phyloP scores from a whole-genome alignment of 2,888 invertebrate genomes.

The Autographa pulchrina region DNA sequence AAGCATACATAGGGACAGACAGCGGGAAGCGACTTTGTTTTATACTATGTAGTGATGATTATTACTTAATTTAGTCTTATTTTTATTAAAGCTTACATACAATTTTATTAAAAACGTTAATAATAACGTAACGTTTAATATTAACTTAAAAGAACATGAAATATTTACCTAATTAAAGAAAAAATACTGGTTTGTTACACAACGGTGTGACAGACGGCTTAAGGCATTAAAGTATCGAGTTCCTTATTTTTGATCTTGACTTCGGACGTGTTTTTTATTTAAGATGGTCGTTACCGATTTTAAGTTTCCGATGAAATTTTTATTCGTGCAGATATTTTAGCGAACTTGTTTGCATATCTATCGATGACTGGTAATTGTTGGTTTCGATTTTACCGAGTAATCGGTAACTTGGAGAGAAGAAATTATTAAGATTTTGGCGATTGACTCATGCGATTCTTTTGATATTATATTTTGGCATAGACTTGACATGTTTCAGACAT shows the following conservation, averaged over 20 bases:
- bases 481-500: no score
- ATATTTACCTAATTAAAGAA: no score
- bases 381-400: slow-evolving; percentile 26
- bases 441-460: slow-evolving; percentile 3
- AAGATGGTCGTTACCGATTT: slow-evolving; percentile 53
- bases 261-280: slow-evolving; percentile 38
- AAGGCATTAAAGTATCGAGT: slow-evolving; percentile 45
- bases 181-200: not conserved
- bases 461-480: no score
- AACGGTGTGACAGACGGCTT: slow-evolving; percentile 53
- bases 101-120: no score
- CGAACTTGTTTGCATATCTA: slow-evolving; percentile 66
- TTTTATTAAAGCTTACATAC: no score
- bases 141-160: no score
- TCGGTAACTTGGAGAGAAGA: slow-evolving; percentile 30
- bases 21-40: no score
- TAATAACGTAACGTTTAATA: no score
- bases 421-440: slow-evolving; percentile 34
- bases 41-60: no score
- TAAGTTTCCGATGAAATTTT: slow-evolving; percentile 58
- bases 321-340: slow-evolving; percentile 50
- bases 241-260: slow-evolving; percentile 49
- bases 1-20: no score
- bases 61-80: no score
- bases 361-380: slow-evolving; percentile 50